Evolutionary conservation across 2,113 vertebrate species (phyloP), one percentile per base, ranked within the genome.

Genomic region (Paraplagusia blochii): DNA sequence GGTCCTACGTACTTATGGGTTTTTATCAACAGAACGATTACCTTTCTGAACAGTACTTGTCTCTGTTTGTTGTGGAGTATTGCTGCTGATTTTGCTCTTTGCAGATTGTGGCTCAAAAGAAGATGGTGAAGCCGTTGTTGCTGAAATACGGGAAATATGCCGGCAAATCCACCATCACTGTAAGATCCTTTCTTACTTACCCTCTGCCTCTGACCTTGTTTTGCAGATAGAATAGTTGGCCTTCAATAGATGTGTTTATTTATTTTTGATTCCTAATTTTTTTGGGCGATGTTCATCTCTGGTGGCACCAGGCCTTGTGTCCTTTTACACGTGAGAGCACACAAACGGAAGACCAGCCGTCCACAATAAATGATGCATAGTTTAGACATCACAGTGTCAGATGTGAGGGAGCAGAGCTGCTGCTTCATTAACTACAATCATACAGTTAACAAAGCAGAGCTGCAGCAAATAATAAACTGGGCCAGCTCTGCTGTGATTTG

Each of bases 81-180:
- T 29, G 2, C 22, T 29, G 34, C 74, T 52, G 62, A 48, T 73
- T 44, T 55, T 84, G 12, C 74, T 63, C 53, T 57, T 51, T 77
- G 58, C 88, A 99, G 95, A 96, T 97, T 1, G 95, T 97, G 83
- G 95, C 95, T 0, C 96, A 98, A 83, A 98, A 96, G 87, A 93
- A 91, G 61, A 91, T 97, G 91, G 88, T 91, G 3, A 95, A 93
- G 50, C 88, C 93, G 0, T 81, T 99, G 80, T 81, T 95, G 78
- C 88, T 98, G 75, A 96, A 94, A 79, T 94, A 93, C 0, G 95
- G 96, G 53, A 94, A 97, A 81, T 94, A 92, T 0, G 94, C 95
- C 0, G 94, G 96, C 42, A 98, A 97, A 76, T 97, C 96, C 70
- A 94, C 91, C 47, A 95, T 98, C 80, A 97, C 95, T 9, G 96